phyloP scores from a whole-genome alignment of 53 echinoderm and acorn worm genomes.

The Luidia sarsii region DNA sequence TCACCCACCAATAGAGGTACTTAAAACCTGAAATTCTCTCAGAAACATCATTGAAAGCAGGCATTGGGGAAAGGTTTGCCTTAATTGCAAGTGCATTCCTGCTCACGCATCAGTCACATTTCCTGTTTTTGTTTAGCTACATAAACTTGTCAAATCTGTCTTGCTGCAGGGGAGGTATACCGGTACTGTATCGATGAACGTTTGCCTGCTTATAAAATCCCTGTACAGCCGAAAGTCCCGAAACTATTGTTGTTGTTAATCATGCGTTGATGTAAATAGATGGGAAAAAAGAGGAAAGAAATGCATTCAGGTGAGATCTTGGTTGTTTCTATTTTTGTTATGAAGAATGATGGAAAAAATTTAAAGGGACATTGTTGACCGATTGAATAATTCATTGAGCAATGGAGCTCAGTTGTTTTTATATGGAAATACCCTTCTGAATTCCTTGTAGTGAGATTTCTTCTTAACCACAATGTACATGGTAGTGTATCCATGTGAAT shows the following conservation, averaged over 20 bases:
- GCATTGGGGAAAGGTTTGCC: too few relatives aligned
- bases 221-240: conserved; percentile 35
- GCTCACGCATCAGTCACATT: too few relatives aligned
- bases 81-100: too few relatives aligned
- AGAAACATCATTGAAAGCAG: too few relatives aligned
- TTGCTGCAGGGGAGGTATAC: background rate
- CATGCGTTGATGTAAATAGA: conserved; percentile 43
- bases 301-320: conserved; percentile 49
- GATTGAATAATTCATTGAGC: background rate
- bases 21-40: too few relatives aligned
- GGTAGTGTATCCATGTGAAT: conserved; percentile 31
- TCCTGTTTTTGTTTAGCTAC: too few relatives aligned
- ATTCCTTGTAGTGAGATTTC: background rate
- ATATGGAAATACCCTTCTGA: conserved; percentile 5
- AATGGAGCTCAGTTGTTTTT: conserved; percentile 20
- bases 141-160: too few relatives aligned
- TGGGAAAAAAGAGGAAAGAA: too few relatives aligned
- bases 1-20: too few relatives aligned
- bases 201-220: background rate
- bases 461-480: conserved; percentile 41
- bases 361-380: background rate
- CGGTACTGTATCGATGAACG: background rate
- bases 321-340: conserved; percentile 51
- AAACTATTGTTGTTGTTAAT: conserved; percentile 22
- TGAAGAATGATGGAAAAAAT: conserved; percentile 16